phyloP scores from a whole-genome alignment of 2,113 vertebrate species.

The Typhlomys cinereus region DNA sequence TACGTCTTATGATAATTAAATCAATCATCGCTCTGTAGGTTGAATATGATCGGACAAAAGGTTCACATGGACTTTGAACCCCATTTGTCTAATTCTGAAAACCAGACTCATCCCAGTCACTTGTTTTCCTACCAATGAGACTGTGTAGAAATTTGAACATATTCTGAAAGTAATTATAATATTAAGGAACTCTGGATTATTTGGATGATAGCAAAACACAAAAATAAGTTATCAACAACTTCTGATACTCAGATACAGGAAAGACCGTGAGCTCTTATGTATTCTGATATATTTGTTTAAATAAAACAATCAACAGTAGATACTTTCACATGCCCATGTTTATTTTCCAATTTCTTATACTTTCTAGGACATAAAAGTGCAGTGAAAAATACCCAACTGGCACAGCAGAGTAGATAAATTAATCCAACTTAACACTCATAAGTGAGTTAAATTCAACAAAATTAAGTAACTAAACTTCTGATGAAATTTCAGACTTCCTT shows the following conservation, averaged over 20 bases:
- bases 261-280: neutral
- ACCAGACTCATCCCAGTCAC: neutral
- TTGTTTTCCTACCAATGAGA: neutral
- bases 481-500: neutral
- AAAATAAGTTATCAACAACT: neutral
- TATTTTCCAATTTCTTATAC: neutral
- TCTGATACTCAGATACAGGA: neutral
- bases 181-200: neutral
- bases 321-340: neutral
- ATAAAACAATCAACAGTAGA: neutral
- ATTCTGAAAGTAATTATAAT: neutral
- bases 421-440: neutral
- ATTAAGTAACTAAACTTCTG: neutral
- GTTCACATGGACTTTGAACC: neutral
- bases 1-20: neutral
- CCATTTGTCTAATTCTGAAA: neutral
- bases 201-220: neutral
- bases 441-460: constrained; percentile 43
- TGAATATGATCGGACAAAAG: neutral
- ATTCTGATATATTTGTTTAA: neutral
- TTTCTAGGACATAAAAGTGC: neutral
- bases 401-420: constrained; percentile 24
- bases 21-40: rapidly evolving
- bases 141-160: neutral
- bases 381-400: neutral